These are phyloP conservation scores for Scolopax mira DNA, from an alignment of 2,113 vertebrate species.

Conservation along the genomic window DNA sequence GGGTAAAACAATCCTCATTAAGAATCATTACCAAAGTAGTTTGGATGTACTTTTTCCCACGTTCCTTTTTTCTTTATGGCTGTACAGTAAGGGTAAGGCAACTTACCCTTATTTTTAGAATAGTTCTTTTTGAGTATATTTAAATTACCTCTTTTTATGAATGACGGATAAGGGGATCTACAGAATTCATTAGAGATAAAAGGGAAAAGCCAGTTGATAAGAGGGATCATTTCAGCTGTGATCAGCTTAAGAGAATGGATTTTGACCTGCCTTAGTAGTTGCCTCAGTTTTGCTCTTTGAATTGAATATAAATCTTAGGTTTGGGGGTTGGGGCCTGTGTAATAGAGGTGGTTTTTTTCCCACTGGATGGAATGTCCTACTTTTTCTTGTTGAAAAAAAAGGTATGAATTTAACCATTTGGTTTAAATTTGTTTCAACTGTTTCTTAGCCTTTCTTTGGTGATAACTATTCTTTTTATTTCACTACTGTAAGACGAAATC, in stretches of 20 bases:
- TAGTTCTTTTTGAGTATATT: not conserved
- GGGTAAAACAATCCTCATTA: not conserved
- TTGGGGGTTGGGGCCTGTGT: not conserved
- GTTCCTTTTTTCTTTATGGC: not conserved
- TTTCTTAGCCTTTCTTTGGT: not conserved
- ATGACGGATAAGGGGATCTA: not conserved
- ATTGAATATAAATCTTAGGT: not conserved
- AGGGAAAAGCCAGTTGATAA: not conserved
- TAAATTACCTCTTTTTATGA: not conserved
- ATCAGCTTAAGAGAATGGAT: not conserved
- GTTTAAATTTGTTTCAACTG: not conserved
- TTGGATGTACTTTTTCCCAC: not conserved
- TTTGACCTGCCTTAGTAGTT: not conserved
- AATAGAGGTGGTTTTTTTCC: not conserved
- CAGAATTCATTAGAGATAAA: not conserved
- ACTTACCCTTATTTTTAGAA: not conserved
- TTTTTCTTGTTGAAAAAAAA: not conserved
- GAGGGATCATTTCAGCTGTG: not conserved
- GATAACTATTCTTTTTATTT: not conserved
- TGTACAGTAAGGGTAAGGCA: not conserved
- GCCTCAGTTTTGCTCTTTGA: not conserved
- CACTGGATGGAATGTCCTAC: not conserved
- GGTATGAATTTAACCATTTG: not conserved
- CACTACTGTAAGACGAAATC: not conserved
- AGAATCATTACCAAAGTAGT: not conserved